Base-by-base conservation (phyloP, 2,113 vertebrate species). In the Campylomormyrus numenius region DNA sequence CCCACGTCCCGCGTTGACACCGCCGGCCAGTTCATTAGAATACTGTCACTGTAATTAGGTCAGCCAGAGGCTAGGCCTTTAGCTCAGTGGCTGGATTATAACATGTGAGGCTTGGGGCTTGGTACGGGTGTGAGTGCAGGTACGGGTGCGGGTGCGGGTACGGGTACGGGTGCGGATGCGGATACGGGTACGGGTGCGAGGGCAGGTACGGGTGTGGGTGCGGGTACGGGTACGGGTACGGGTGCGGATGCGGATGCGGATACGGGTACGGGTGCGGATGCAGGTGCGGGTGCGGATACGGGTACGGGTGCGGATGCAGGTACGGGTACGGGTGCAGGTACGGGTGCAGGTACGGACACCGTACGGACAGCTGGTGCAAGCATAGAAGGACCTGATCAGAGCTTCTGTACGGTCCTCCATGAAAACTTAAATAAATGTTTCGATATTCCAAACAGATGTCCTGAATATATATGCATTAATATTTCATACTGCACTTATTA, bases 31-130 rank as follows among this genome's bases (percentile, higher is more conserved):
- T 96, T 96, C 95, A 96, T 96, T 96, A 96, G 95, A 95, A 95
- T 95, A 96, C 95, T 95, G 95, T 96, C 94, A 96, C 96, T 96
- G 95, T 96, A 96, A 95, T 96, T 95, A 95, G 96, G 94, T 92
- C 95, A 94, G 94, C 92, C 94, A 91, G 53, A 93, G 92, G 91
- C 92, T 93, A 92, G 94, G 94, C 92, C 93, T 93, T 94, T 91
- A 94, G 95, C 92, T 95, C 95, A 94, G 94, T 94, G 93, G 90
- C 91, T 91, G 93, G 94, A 93, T 92, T 92, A 93, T 93, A 93
- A 94, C 17, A 9, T 15, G n/a, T 8, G 48, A 9, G 48, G 17
- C 24, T 31, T 80, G 24, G 93, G 89, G 89, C 91, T 91, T 92
- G 91, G n/a, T 11, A 66, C 8, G 2, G 24, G 8, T 62, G 90